phyloP scores from a whole-genome alignment of 2,797 vertebrate genomes.

The Parambassis ranga region DNA sequence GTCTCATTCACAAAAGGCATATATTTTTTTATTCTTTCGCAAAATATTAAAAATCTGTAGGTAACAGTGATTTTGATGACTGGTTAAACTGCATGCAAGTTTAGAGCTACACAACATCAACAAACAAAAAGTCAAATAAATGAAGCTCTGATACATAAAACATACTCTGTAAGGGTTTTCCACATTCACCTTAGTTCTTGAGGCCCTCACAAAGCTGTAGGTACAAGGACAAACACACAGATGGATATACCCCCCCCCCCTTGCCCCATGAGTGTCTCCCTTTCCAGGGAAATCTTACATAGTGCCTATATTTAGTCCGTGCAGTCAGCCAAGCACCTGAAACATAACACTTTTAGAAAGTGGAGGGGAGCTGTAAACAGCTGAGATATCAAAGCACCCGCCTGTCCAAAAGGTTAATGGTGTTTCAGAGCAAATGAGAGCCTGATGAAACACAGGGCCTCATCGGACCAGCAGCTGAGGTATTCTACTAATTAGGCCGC shows the following conservation, averaged over 20 bases:
- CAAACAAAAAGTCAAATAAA: too few species aligned
- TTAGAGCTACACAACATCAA: neutral
- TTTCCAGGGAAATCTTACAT: slow-evolving; percentile 67
- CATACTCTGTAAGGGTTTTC: too few species aligned
- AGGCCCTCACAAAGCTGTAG: too few species aligned
- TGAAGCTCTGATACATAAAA: too few species aligned
- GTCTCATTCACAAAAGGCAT: neutral
- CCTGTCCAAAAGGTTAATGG: slow-evolving; percentile 69
- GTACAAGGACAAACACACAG: neutral
- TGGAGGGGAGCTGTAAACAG: slow-evolving; percentile 57
- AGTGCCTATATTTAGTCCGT: slow-evolving; percentile 70
- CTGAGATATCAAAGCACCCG: slow-evolving; percentile 66
- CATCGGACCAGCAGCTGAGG: slow-evolving; percentile 4
- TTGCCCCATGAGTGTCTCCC: slow-evolving; percentile 45
- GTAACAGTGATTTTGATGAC: neutral
- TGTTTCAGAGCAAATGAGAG: slow-evolving; percentile 55
- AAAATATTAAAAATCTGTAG: neutral
- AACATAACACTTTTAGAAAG: slow-evolving; percentile 65
- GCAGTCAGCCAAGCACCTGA: slow-evolving; percentile 61
- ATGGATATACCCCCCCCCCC: neutral
- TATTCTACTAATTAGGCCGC: slow-evolving; percentile 43
- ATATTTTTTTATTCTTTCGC: neutral
- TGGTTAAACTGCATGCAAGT: neutral
- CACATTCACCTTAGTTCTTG: neutral
- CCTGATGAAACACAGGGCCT: slow-evolving; percentile 54